Conservation (phyloP, 2,113 vertebrate genomes). For the Aix galericulata region DNA sequence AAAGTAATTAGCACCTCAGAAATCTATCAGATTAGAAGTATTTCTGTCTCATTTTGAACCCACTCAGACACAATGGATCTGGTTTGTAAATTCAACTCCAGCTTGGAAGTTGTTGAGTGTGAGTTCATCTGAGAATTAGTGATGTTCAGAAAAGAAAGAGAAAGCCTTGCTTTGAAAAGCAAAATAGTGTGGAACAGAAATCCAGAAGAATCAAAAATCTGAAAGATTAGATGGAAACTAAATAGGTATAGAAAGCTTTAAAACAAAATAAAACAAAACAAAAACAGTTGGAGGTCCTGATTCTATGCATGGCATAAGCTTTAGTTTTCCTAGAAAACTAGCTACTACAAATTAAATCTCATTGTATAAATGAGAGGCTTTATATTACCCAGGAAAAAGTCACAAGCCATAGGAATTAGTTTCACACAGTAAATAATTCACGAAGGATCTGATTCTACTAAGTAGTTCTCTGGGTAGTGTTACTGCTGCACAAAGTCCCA, state of each 20-base stretch:
- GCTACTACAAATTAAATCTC: neutral
- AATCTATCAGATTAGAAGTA: slow-evolving; percentile 37
- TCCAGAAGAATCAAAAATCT: neutral
- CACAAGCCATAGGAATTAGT: neutral
- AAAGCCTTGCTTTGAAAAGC: neutral
- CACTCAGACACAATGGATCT: slow-evolving; percentile 9
- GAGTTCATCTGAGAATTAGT: slow-evolving; percentile 26
- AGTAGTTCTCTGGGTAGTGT: neutral
- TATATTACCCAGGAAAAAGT: neutral
- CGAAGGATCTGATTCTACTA: neutral
- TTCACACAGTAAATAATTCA: neutral
- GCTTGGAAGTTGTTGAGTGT: neutral
- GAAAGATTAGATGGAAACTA: neutral
- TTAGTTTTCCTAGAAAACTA: neutral
- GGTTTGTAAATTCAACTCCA: slow-evolving; percentile 27
- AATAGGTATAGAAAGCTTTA: neutral
- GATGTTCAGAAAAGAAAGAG: neutral
- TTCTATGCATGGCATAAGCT: neutral
- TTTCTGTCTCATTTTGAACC: slow-evolving; percentile 41
- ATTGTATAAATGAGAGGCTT: neutral
- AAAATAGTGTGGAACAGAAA: neutral
- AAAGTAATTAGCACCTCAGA: slow-evolving; percentile 61
- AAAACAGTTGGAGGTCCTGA: neutral
- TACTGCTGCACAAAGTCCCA: neutral
- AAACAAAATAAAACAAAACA: neutral